Percentiles rank a stretch among this genome's conserved stretches.
Conservation (phyloP, 2,113 vertebrate genomes). For the Ctenomys sociabilis region DNA sequence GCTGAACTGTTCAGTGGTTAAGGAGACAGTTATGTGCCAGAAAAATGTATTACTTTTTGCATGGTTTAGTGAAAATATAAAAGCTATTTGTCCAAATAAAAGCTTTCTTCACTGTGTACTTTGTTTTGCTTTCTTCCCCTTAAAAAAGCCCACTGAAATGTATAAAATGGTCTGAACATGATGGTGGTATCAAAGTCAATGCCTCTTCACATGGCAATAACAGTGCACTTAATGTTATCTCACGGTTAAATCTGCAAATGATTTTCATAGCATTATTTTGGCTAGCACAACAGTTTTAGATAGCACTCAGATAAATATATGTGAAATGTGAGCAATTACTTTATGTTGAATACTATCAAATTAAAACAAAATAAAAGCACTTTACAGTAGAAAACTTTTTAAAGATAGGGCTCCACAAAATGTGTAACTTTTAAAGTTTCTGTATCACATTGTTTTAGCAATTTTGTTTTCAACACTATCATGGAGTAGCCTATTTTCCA, state of each 20-base stretch:
- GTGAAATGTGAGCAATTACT: constrained; percentile 96
- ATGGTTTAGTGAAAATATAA: constrained; percentile 91
- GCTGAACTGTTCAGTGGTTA: constrained; percentile 97
- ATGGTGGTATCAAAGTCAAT: constrained; percentile 89
- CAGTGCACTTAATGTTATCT: constrained; percentile 94
- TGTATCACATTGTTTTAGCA: constrained; percentile 88
- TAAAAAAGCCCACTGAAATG: constrained; percentile 98
- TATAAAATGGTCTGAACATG: constrained; percentile 93
- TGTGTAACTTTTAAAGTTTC: constrained; percentile 88
- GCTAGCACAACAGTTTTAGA: constrained; percentile 94
- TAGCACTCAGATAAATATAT: constrained; percentile 96
- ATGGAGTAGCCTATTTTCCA: constrained; percentile 94
- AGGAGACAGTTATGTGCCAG: constrained; percentile 91
- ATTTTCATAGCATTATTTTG: constrained; percentile 92
- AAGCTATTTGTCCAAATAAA: constrained; percentile 88
- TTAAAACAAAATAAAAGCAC: constrained; percentile 87
- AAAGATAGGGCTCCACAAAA: constrained; percentile 88
- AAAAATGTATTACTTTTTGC: constrained; percentile 90
- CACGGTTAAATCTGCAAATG: constrained; percentile 87
- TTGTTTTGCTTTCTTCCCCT: constrained; percentile 77
- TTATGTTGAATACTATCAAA: constrained; percentile 90
- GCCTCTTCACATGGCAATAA: constrained; percentile 92
- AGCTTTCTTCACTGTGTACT: constrained; percentile 85
- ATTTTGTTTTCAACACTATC: constrained; percentile 92
- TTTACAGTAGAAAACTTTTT: constrained; percentile 88